phyloP scores from a whole-genome alignment of 2,797 vertebrate species.

The Sebastes nivosus region DNA sequence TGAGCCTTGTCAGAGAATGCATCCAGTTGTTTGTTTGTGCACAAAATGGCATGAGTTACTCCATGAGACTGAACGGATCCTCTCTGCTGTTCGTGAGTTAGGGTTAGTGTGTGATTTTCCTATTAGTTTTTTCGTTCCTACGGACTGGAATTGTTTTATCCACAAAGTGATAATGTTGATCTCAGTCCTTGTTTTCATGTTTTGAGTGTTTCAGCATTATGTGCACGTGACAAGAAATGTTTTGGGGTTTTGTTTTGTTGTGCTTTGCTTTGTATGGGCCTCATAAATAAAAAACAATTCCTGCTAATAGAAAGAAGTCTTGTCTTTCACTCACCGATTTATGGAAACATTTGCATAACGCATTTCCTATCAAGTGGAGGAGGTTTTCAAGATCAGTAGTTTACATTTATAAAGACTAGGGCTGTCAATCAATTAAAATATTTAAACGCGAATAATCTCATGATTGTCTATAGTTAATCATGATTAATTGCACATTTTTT shows the following conservation, averaged over 20 bases:
- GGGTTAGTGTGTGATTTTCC: not conserved
- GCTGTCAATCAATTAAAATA: too few species aligned
- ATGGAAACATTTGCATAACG: not conserved
- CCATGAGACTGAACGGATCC: not conserved
- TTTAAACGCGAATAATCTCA: too few species aligned
- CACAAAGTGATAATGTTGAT: not conserved
- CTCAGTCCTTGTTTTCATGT: not conserved
- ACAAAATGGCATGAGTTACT: constrained; percentile 2
- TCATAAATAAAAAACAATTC: constrained; percentile 56
- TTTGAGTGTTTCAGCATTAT: constrained; percentile 9
- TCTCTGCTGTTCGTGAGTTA: constrained; percentile 1
- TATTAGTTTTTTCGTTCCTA: not conserved
- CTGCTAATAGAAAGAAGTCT: not conserved
- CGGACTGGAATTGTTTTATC: not conserved
- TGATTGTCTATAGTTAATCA: too few species aligned
- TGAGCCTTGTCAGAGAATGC: constrained; percentile 19
- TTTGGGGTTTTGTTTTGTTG: constrained; percentile 16
- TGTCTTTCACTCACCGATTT: not conserved
- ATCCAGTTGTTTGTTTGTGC: constrained; percentile 13
- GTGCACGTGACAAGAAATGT: constrained; percentile 15
- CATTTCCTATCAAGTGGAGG: not conserved
- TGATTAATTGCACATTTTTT: too few species aligned
- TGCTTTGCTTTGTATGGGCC: constrained; percentile 28
- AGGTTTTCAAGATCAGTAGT: not conserved
- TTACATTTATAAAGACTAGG: not conserved